These are phyloP conservation scores for Orchestes rusci DNA, from an alignment of 2,888 invertebrate species.

Conservation along the genomic window DNA sequence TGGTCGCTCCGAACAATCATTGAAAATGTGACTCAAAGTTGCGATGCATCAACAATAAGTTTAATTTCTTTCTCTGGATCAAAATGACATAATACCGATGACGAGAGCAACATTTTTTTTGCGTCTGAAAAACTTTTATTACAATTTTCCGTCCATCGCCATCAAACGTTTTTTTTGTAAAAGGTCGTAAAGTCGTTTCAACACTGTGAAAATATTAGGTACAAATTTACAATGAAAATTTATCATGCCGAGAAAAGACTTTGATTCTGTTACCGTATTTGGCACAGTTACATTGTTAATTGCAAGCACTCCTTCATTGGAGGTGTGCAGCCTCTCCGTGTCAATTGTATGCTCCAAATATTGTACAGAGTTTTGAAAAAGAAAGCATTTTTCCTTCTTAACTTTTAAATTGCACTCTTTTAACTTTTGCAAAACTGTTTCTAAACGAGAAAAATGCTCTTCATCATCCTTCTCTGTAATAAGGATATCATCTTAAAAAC, in stretches of 20 bases:
- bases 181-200: not conserved
- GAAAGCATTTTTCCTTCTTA: not conserved
- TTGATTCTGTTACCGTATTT: not conserved
- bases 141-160: not conserved
- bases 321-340: not conserved
- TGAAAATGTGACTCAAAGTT: not conserved
- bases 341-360: not conserved
- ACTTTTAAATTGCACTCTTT: not conserved
- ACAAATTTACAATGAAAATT: not conserved
- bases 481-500: constrained; percentile 6
- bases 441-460: not conserved
- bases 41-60: not conserved
- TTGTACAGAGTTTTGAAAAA: not conserved
- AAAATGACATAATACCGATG: not conserved
- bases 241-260: not conserved
- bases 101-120: not conserved
- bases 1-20: not conserved
- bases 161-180: not conserved
- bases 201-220: not conserved
- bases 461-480: not conserved
- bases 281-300: not conserved
- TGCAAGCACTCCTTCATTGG: not conserved
- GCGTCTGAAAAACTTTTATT: not conserved
- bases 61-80: not conserved
- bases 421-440: not conserved